Evolutionary conservation across 2,797 vertebrate species (phyloP).

Genomic region (Pangasius sanitwongsei): DNA sequence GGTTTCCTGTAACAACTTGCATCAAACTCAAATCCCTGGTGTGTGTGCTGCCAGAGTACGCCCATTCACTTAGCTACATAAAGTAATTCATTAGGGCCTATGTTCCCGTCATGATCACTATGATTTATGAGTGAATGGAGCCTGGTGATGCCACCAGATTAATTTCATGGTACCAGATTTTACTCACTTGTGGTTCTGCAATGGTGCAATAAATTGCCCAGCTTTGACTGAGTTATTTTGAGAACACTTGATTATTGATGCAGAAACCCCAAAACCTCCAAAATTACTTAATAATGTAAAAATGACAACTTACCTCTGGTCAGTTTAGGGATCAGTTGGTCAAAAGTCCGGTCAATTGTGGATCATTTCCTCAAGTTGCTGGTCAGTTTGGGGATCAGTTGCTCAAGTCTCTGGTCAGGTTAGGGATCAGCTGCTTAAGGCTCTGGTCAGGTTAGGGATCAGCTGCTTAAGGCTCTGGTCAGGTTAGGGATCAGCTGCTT

Average conservation of each 20-base stretch:
- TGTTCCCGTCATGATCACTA: neutral
- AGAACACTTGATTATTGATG: neutral
- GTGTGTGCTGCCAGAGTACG: neutral
- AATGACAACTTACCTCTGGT: neutral
- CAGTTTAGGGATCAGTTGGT: neutral
- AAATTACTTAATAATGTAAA: neutral
- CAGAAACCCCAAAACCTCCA: neutral
- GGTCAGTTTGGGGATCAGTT: neutral
- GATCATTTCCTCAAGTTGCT: neutral
- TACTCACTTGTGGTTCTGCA: neutral
- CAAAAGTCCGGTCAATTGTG: neutral
- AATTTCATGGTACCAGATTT: neutral
- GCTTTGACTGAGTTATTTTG: neutral
- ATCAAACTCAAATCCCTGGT: neutral
- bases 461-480: neutral
- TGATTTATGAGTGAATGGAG: constrained; percentile 1
- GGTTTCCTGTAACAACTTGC: neutral
- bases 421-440: neutral
- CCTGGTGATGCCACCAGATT: neutral
- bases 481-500: neutral
- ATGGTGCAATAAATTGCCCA: neutral
- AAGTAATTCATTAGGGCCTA: neutral
- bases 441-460: neutral
- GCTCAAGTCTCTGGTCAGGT: neutral
- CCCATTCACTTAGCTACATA: neutral